These are phyloP conservation scores for Onychostruthus taczanowskii DNA, from an alignment of 2,113 vertebrate genomes.

Conservation along the genomic window DNA sequence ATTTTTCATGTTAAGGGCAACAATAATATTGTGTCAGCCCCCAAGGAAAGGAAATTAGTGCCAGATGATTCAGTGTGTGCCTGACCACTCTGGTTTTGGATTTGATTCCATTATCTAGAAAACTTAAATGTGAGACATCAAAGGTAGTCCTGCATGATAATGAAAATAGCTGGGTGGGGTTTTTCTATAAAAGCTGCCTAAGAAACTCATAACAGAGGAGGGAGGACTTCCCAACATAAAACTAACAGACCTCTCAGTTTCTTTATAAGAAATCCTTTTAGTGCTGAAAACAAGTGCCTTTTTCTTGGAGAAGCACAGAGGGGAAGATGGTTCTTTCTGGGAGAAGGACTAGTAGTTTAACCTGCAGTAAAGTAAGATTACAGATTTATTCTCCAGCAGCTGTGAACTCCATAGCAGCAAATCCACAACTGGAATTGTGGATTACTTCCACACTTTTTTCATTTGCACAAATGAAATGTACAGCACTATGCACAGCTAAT, in stretches of 20 bases:
- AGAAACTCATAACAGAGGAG: neutral
- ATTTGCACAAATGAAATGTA: neutral
- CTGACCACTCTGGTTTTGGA: neutral
- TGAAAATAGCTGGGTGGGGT: neutral
- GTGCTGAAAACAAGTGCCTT: neutral
- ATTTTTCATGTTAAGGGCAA: conserved; percentile 11
- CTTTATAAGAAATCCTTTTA: neutral
- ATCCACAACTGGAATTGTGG: neutral
- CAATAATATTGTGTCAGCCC: neutral
- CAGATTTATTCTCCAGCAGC: neutral
- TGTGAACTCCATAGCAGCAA: neutral
- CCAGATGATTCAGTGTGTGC: conserved; percentile 7
- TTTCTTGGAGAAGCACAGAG: neutral
- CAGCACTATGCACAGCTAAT: neutral
- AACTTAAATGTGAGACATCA: neutral
- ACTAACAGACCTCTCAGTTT: neutral
- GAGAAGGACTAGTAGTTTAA: neutral
- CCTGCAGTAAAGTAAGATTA: neutral
- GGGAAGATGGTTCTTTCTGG: neutral
- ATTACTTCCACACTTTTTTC: neutral
- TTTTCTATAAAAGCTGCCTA: neutral
- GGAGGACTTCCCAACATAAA: neutral
- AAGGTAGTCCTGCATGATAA: neutral
- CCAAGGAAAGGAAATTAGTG: conserved; percentile 5
- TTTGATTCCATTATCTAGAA: neutral